Evolutionary conservation across 2,113 vertebrate species (phyloP).

Genomic region (Microcebus tavaratra): DNA sequence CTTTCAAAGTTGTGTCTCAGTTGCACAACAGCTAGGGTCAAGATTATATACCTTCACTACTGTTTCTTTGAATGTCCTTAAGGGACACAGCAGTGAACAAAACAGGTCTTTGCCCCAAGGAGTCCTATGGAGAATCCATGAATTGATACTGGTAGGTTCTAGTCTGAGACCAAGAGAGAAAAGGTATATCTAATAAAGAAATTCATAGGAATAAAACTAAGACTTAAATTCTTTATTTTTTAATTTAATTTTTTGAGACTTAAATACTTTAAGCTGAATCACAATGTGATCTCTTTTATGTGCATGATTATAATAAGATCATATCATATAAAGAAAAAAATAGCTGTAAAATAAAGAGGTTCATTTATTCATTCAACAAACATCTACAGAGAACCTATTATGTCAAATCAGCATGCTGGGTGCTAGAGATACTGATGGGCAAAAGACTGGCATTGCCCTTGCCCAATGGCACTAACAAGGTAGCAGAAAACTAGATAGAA

Average conservation of each 20-base stretch:
- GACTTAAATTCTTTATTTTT: constrained; percentile 21
- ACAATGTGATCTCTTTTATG: not conserved
- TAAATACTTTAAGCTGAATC: not conserved
- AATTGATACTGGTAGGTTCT: not conserved
- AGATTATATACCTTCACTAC: not conserved
- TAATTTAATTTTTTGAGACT: not conserved
- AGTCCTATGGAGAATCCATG: too few species aligned
- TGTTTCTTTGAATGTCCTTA: not conserved
- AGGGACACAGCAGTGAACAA: too few species aligned
- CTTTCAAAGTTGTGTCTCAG: not conserved
- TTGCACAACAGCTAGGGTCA: not conserved
- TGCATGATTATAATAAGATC: not conserved
- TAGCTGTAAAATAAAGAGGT: not conserved
- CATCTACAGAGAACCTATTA: not conserved
- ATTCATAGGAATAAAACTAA: not conserved
- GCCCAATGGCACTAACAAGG: not conserved
- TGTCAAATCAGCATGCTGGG: not conserved
- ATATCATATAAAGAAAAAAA: constrained; percentile 9
- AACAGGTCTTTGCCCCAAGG: too few species aligned
- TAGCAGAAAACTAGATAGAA: not conserved
- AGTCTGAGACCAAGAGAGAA: not conserved
- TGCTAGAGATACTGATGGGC: not conserved
- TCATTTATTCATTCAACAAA: constrained; percentile 7
- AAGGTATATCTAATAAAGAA: not conserved
- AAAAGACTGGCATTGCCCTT: not conserved